Base-by-base conservation (phyloP, 2,797 vertebrate species). In the Liasis olivaceus region DNA sequence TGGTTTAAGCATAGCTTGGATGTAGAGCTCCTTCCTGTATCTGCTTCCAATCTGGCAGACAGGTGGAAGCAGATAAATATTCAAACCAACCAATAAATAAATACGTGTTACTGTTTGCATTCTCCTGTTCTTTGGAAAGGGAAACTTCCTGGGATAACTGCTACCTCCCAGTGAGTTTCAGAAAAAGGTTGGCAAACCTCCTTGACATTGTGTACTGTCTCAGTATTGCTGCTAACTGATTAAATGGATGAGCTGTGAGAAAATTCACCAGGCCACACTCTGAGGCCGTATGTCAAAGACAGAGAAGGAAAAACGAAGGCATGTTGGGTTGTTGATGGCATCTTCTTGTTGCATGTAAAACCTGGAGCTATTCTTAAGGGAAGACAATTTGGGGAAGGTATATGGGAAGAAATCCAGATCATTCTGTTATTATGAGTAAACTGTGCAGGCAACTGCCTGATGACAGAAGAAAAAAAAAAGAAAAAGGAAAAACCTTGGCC, bases 401-500 rank as follows among this genome's bases (percentile, higher is more conserved):
- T 58, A 28, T 56, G n/a, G 3, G n/a, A 85, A 59, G 15, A 59
- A n/a, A 59, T 59, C 3, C 64, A 26, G 59, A 58, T 84, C 7
- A 42, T 77, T 13, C 14, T 86, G 22, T 47, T 26, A 84, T 51
- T 89, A 5, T 91, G 84, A 42, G 51, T n/a, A n/a, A 81, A 24
- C 47, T 58, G 51, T 91, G 31, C 12, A 85, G 15, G 63, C 22
- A 77, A 85, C 13, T 17, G 11, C n/a, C 51, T 85, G 42, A 81
- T 31, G 20, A 58, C 54, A 89, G 7, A n/a, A 36, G 6, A 2
- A 3, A n/a, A 60, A n/a, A 60, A 42, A 4, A 26, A 12, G 5
- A 72, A 60, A n/a, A n/a, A 63, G 24, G n/a, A 22, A 22, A 22
- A 86, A 77, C 58, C 72, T 77, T 93, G 93, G 89, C 11, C 88